These are phyloP conservation scores for Artemisiospiza belli DNA, from an alignment of 2,113 vertebrate genomes.

Conservation along the genomic window DNA sequence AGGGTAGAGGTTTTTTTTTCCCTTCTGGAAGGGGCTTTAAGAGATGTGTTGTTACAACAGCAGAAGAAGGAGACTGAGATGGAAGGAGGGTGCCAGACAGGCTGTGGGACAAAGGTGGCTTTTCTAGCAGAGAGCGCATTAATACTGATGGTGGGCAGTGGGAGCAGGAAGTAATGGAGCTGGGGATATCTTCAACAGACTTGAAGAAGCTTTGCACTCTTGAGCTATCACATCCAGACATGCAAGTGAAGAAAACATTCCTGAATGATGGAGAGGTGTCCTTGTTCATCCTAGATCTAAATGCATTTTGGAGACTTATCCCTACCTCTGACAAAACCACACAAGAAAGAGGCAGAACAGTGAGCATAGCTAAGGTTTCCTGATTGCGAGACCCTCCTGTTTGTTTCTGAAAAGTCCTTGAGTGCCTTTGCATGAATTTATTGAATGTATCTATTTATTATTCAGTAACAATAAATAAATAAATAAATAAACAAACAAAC, in stretches of 20 bases:
- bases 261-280: background rate
- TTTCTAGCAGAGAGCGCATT: background rate
- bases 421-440: background rate
- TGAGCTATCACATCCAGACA: background rate
- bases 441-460: background rate
- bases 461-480: no score
- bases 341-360: background rate
- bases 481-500: no score
- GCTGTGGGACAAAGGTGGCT: background rate
- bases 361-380: background rate
- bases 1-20: background rate
- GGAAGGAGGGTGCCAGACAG: background rate
- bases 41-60: background rate
- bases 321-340: background rate
- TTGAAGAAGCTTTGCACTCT: background rate
- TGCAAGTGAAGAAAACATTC: background rate
- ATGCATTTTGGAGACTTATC: background rate
- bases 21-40: background rate
- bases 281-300: background rate
- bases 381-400: background rate
- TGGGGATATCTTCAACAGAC: background rate
- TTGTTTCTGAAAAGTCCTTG: background rate
- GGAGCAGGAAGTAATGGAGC: background rate
- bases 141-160: background rate
- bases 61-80: background rate